Percentiles rank a stretch among this genome's conserved stretches.
Evolutionary conservation across 2,888 invertebrate genomes (phyloP).

Genomic region (Dolichopus griseipennis): DNA sequence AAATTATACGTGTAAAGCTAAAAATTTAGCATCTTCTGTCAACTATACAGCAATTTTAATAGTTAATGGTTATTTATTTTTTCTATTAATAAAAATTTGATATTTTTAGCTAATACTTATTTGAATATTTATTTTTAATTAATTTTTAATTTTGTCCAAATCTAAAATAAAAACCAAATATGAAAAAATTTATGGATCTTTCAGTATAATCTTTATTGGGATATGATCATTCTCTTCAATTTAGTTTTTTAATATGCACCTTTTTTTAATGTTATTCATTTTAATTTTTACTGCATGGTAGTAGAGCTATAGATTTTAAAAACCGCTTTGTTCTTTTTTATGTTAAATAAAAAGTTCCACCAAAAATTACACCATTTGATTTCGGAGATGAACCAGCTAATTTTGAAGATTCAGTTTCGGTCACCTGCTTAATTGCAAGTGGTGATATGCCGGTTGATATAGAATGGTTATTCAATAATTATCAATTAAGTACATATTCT

Average conservation of each 20-base stretch:
- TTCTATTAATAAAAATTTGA: neutral
- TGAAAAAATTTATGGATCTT: no score
- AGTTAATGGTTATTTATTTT: constrained; percentile 54
- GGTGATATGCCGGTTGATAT: constrained; percentile 70
- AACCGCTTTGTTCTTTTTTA: no score
- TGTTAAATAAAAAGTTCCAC: constrained; percentile 51
- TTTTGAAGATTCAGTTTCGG: constrained; percentile 56
- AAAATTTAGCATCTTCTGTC: constrained; percentile 61
- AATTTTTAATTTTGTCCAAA: neutral
- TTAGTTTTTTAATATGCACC: no score
- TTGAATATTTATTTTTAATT: constrained; percentile 7
- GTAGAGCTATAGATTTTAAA: no score
- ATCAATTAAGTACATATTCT: constrained; percentile 43
- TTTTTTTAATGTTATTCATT: no score
- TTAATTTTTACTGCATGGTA: no score
- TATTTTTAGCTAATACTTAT: neutral
- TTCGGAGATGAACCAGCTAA: constrained; percentile 48
- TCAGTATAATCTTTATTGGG: no score
- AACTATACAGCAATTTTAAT: constrained; percentile 59
- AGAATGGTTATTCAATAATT: constrained; percentile 56
- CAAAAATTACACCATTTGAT: constrained; percentile 67
- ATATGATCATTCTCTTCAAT: no score
- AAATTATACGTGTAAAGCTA: constrained; percentile 65
- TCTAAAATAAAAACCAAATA: no score
- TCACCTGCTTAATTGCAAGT: constrained; percentile 61